A percentile compares a stretch with the other conserved stretches of the same genome.
These are phyloP conservation scores for Caiman crocodilus DNA, from an alignment of 2,797 vertebrate genomes.

Conservation along the genomic window DNA sequence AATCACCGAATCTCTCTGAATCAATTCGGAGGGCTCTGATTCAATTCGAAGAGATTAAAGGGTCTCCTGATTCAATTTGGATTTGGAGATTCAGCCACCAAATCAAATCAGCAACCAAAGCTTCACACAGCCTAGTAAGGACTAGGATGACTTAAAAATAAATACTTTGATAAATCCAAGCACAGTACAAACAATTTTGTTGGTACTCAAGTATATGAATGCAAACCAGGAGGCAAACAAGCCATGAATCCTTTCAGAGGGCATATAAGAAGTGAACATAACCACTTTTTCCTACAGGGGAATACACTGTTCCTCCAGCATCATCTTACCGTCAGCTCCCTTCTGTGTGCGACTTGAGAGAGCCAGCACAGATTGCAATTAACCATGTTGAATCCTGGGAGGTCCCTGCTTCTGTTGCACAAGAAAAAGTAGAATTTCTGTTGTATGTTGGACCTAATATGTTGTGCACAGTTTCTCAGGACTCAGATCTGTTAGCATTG, in stretches of 20 bases:
- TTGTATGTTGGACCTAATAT: background rate
- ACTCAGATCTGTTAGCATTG: no score
- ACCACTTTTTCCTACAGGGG: background rate
- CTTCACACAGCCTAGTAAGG: background rate
- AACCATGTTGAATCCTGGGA: background rate
- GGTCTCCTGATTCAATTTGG: no score
- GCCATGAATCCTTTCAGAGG: background rate
- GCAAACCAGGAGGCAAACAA: background rate
- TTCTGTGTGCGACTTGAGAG: background rate
- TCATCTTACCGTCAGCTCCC: background rate
- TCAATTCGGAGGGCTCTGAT: no score
- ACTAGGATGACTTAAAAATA: background rate
- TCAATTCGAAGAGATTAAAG: no score
- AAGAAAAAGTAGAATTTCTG: background rate
- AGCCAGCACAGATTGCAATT: background rate
- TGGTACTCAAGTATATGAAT: no score
- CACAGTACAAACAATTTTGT: no score
- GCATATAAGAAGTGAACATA: background rate
- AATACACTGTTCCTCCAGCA: background rate
- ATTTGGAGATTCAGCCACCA: no score
- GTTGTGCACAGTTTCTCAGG: background rate
- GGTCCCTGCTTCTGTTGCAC: background rate
- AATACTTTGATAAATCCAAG: background rate
- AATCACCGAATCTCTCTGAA: no score
- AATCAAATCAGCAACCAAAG: no score